Base-by-base conservation (phyloP, 1,140 invertebrate genomes). In the Popillia japonica region DNA sequence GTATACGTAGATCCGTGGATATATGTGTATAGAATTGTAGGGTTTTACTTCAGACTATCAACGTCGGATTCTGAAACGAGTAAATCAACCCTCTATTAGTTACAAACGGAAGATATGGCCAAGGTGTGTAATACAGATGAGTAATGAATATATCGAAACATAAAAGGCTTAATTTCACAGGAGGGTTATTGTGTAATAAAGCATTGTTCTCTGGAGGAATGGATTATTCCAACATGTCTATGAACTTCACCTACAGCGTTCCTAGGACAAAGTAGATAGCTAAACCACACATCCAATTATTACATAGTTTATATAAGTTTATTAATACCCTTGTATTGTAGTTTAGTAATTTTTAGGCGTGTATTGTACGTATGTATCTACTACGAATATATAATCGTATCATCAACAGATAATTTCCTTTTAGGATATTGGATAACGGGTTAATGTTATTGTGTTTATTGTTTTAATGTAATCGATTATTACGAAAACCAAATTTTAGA, bases 121-220 rank as follows among this genome's bases (percentile, higher is more conserved):
- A 76, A 76, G 74, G 74, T 76, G 74, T 78, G 74, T 78, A 78
- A 64, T 68, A 75, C 64, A 80, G 82, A 83, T 83, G 83, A 84
- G 82, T 84, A 84, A 84, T 84, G 83, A 81, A 82, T 84, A 83
- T 85, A 85, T 85, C 81, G 83, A 83, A 83, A 84, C 81, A 82
- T 84, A 84, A 86, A 82, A 83, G 82, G 84, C 83, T 85, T 84
- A 86, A 84, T 86, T 85, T 83, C 83, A 81, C 81, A 83, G 80
- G 80, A 83, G 83, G 85, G 83, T 85, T 84, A 85, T 85, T 84
- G 84, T 84, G 82, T 86, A 84, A 84, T 86, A 85, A 85, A 83
- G 84, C 85, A 86, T 86, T 86, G 84, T 86, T 85, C 85, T 85
- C 84, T 78, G 61, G 84, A 85, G 83, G 79, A 83, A 84, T 83